Percentiles rank a stretch among this genome's conserved stretches.
Evolutionary conservation across 2,113 vertebrate species (phyloP).

Genomic region (Oriolus oriolus): DNA sequence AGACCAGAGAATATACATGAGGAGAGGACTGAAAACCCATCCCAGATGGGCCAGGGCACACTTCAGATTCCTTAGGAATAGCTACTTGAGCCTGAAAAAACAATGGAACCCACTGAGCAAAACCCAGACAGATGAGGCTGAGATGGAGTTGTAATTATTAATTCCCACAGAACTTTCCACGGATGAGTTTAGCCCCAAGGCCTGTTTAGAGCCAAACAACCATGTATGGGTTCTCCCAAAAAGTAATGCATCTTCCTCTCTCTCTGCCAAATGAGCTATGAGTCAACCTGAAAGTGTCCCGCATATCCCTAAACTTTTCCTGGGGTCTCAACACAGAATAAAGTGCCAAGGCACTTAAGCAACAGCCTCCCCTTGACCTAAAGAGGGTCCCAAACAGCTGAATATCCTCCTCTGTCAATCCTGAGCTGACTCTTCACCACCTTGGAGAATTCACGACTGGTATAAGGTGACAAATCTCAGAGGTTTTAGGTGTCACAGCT

Average conservation of each 20-base stretch:
- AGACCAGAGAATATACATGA: neutral
- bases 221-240: neutral
- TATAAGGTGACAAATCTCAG: neutral
- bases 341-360: neutral
- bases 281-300: neutral
- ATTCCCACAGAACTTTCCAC: neutral
- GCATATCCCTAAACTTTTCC: neutral
- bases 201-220: neutral
- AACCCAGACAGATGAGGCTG: neutral
- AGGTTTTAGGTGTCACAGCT: neutral
- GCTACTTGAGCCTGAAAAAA: neutral
- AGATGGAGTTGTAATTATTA: neutral
- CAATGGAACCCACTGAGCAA: neutral
- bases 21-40: neutral
- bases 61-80: neutral
- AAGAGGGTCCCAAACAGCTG: neutral
- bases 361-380: neutral
- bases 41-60: neutral
- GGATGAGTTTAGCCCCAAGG: neutral
- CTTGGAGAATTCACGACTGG: neutral
- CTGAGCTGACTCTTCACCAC: neutral
- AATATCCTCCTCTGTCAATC: neutral
- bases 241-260: neutral
- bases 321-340: neutral
- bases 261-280: neutral